Percentiles rank a stretch among this genome's conserved stretches.
Evolutionary conservation across 2,113 vertebrate genomes (phyloP).

Genomic region (Corythornis cristatus): DNA sequence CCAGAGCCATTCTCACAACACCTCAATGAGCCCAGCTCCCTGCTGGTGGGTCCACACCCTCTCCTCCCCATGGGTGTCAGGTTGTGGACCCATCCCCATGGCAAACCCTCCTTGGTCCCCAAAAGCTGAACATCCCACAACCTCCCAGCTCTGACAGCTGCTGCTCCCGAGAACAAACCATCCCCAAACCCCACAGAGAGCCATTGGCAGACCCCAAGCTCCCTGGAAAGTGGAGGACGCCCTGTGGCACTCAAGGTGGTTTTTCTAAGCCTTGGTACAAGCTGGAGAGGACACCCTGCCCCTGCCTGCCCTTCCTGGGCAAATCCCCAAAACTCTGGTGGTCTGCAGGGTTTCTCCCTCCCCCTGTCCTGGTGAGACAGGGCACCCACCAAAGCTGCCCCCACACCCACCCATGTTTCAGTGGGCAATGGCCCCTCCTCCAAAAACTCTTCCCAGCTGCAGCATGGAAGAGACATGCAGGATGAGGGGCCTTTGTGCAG

Average conservation of each 20-base stretch:
- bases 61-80: fast-evolving
- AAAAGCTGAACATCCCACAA: not conserved
- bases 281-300: not conserved
- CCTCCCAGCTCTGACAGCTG: fast-evolving
- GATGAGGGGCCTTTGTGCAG: constrained; percentile 45
- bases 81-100: not conserved
- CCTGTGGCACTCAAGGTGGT: fast-evolving
- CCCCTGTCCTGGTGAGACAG: fast-evolving
- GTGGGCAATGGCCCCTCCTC: not conserved
- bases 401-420: not conserved
- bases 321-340: not conserved
- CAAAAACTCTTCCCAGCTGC: constrained; percentile 39
- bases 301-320: not conserved
- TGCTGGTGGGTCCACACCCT: fast-evolving
- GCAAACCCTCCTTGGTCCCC: not conserved
- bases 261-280: not conserved
- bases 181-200: not conserved
- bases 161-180: not conserved
- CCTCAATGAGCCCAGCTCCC: fast-evolving
- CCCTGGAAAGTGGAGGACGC: not conserved
- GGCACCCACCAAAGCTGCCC: not conserved
- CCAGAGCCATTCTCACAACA: not conserved
- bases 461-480: constrained; percentile 22
- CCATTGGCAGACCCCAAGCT: fast-evolving
- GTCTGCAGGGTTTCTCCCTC: not conserved